Evolutionary conservation across 2,113 vertebrate genomes (phyloP).

Genomic region (Ammodytes marinus): DNA sequence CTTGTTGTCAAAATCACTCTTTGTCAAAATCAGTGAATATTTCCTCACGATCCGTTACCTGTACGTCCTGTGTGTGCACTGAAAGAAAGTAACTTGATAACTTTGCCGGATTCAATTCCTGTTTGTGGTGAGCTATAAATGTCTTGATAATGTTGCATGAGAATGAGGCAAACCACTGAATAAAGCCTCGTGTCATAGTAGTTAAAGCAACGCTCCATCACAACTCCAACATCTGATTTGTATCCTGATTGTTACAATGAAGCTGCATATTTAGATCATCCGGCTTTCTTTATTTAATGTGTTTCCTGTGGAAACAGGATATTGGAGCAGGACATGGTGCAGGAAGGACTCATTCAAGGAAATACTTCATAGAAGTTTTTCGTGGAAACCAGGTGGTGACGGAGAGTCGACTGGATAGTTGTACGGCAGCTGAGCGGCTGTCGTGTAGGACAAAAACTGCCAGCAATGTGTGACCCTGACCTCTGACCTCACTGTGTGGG

Average conservation of each 20-base stretch:
- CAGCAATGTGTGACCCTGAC: conserved; percentile 37
- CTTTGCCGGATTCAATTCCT: conserved; percentile 1
- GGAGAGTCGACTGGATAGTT: conserved; percentile 3
- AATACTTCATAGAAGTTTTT: conserved; percentile 10
- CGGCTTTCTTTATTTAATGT: conserved; percentile 33
- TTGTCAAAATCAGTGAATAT: too few species aligned
- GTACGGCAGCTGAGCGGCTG: background rate
- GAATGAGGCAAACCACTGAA: conserved; percentile 33
- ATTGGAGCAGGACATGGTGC: background rate
- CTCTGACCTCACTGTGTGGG: conserved; percentile 20
- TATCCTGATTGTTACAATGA: conserved; percentile 29
- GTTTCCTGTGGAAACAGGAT: conserved; percentile 44
- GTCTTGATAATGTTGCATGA: conserved; percentile 23
- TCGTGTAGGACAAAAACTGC: background rate
- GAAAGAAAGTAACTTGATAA: conserved; percentile 20
- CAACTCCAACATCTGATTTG: conserved; percentile 53
- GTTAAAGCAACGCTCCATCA: conserved; percentile 6
- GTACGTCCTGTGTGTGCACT: too few species aligned
- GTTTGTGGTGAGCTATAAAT: background rate
- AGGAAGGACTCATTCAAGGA: conserved; percentile 38
- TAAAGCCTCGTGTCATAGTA: background rate
- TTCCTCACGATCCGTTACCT: too few species aligned
- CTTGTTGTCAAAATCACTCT: too few species aligned
- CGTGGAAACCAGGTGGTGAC: conserved; percentile 2
- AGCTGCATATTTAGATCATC: conserved; percentile 24